Evolutionary conservation across 2,888 invertebrate genomes (phyloP), one percentile per base, ranked within the genome.

Genomic region (Pachymerium ferrugineum): DNA sequence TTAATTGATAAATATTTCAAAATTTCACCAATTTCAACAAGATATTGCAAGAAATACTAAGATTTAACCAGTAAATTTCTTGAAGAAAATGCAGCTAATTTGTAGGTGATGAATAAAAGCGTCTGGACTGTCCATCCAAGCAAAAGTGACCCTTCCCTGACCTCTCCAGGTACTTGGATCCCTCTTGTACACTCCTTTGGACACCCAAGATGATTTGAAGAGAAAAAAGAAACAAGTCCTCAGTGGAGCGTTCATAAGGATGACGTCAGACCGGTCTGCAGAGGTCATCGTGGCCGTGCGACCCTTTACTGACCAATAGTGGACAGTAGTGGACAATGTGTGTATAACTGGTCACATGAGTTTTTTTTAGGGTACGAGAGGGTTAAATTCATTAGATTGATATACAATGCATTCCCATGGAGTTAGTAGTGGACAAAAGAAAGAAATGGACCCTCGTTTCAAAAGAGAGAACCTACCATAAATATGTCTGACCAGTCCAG

Each of bases 91-190:
- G n/a, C n/a, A n/a, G n/a, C n/a, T n/a, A n/a, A n/a, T n/a, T n/a
- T n/a, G n/a, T n/a, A 4, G 1, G 19, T 8, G n/a, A 16, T n/a
- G 6, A 8, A 47, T 6, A 47, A 47, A 47, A 8, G 14, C 19
- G 47, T 47, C 47, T 47, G 22, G 47, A 47, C 47, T 47, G 8
- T 47, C 47, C 42, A 42, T 14, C 42, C 19, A 19, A n/a, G 22
- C 47, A n/a, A n/a, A n/a, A n/a, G n/a, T n/a, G n/a, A n/a, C 47
- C 47, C 47, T 47, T 47, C 47, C 47, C 47, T 47, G 47, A 47
- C 47, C 47, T n/a, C 47, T n/a, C n/a, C n/a, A n/a, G n/a, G n/a
- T n/a, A n/a, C n/a, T n/a, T n/a, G n/a, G n/a, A n/a, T n/a, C n/a
- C n/a, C n/a, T n/a, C n/a, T n/a, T n/a, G 22, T 47, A 19, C 47